Conservation (phyloP, 1,140 invertebrate genomes). For the Apis mellifera region DNA sequence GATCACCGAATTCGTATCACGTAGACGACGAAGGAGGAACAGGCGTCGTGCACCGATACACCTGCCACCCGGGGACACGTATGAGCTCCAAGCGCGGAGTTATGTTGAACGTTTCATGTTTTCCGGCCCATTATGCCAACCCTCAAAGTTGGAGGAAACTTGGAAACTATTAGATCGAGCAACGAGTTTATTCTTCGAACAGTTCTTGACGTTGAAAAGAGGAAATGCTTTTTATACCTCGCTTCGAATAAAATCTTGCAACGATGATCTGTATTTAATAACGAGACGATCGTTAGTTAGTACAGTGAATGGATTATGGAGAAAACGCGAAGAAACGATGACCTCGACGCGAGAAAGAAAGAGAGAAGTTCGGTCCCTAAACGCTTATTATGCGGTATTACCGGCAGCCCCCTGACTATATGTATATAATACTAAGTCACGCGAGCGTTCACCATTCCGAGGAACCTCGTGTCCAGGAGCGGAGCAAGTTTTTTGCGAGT, state of each 20-base stretch:
- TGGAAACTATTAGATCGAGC: no score
- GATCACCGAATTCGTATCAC: conserved; percentile 65
- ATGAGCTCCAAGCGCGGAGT: conserved; percentile 45
- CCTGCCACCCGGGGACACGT: conserved; percentile 54
- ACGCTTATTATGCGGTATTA: conserved; percentile 78
- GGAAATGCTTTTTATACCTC: no score
- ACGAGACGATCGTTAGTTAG: neutral
- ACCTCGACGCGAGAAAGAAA: conserved; percentile 43
- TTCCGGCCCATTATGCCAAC: neutral
- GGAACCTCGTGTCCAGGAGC: conserved; percentile 59
- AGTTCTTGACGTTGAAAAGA: no score
- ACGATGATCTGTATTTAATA: neutral
- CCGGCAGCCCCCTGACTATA: conserved; percentile 63
- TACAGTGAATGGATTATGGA: neutral
- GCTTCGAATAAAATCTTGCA: neutral
- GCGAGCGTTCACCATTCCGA: conserved; percentile 68
- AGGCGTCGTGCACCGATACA: conserved; percentile 55
- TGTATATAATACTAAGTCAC: conserved; percentile 75
- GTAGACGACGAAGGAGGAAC: conserved; percentile 44
- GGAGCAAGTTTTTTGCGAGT: conserved; percentile 63
- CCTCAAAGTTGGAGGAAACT: neutral
- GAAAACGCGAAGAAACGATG: conserved; percentile 44
- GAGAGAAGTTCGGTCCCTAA: conserved; percentile 70
- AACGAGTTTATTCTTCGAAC: no score
- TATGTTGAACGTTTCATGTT: neutral